phyloP scores from a whole-genome alignment of 2,113 vertebrate species.

The Planiliza haematocheilus region DNA sequence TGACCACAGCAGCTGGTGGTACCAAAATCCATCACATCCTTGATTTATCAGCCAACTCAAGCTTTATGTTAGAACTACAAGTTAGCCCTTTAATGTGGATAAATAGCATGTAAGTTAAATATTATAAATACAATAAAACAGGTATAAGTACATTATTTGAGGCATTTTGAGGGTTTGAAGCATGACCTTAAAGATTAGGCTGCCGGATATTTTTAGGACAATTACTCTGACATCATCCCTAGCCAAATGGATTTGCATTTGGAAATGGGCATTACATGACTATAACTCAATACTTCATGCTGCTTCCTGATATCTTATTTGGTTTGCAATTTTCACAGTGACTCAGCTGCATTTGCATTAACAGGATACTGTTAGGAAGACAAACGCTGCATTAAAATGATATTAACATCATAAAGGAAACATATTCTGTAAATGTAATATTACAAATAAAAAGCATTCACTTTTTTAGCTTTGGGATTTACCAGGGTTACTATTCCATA shows the following conservation, averaged over 20 bases:
- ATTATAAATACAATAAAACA: not conserved
- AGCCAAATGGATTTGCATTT: not conserved
- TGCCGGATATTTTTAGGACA: not conserved
- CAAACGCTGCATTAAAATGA: not conserved
- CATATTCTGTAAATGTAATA: conserved; percentile 2
- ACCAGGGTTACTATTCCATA: rapidly evolving
- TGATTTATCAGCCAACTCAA: conserved; percentile 11
- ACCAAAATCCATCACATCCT: conserved; percentile 4
- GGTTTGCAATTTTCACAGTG: not conserved
- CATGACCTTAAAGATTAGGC: not conserved
- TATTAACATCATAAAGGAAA: not conserved
- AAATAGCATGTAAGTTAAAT: no score
- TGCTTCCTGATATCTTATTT: not conserved
- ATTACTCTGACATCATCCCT: not conserved
- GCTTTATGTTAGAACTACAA: not conserved
- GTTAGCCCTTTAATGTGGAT: not conserved
- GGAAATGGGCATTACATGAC: not conserved
- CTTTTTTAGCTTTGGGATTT: not conserved
- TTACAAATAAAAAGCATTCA: not conserved
- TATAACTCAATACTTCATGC: not conserved
- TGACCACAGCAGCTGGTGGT: conserved; percentile 53
- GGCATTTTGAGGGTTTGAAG: no score
- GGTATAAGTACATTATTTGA: no score
- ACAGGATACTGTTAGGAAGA: not conserved
- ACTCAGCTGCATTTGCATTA: not conserved